phyloP scores from a whole-genome alignment of 2,113 vertebrate genomes.

The Sisor rabdophorus region DNA sequence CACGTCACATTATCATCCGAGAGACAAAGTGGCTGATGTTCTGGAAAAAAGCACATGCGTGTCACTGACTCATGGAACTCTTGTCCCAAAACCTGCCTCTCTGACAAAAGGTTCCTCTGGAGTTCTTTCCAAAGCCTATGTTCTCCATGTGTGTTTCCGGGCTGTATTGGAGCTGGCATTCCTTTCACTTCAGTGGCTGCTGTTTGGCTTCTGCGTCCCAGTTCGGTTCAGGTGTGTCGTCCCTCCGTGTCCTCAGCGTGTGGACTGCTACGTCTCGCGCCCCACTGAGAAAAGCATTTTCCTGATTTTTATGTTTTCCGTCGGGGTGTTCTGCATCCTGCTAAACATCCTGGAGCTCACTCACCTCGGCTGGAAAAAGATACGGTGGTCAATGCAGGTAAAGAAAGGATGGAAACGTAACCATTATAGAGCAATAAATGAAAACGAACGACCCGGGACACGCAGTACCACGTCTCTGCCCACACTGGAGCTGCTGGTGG shows the following conservation, averaged over 20 bases:
- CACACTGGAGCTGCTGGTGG: constrained; percentile 64
- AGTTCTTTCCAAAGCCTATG: constrained; percentile 70
- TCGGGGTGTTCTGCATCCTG: constrained; percentile 69
- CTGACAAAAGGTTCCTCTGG: constrained; percentile 48
- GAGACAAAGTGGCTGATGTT: constrained; percentile 60
- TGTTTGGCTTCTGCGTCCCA: constrained; percentile 72
- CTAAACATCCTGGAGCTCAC: constrained; percentile 74
- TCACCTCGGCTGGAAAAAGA: constrained; percentile 75
- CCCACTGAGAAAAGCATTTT: constrained; percentile 76
- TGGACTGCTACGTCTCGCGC: constrained; percentile 73
- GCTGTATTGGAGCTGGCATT: constrained; percentile 68
- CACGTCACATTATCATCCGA: constrained; percentile 64
- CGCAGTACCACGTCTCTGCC: constrained; percentile 65
- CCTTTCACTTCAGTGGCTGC: constrained; percentile 69
- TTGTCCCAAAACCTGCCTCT: not conserved
- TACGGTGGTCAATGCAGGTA: constrained; percentile 47
- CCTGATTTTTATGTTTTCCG: constrained; percentile 72
- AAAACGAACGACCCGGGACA: constrained; percentile 56
- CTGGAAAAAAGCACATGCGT: constrained; percentile 47
- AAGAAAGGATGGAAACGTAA: constrained; percentile 46
- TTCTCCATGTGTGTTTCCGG: constrained; percentile 70
- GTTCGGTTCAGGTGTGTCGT: constrained; percentile 63
- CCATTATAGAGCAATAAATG: constrained; percentile 55
- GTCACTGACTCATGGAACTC: not conserved
- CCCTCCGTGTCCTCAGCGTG: constrained; percentile 62